Base-by-base conservation (phyloP, 2,888 invertebrate species). In the Drosophila kambysellisi region DNA sequence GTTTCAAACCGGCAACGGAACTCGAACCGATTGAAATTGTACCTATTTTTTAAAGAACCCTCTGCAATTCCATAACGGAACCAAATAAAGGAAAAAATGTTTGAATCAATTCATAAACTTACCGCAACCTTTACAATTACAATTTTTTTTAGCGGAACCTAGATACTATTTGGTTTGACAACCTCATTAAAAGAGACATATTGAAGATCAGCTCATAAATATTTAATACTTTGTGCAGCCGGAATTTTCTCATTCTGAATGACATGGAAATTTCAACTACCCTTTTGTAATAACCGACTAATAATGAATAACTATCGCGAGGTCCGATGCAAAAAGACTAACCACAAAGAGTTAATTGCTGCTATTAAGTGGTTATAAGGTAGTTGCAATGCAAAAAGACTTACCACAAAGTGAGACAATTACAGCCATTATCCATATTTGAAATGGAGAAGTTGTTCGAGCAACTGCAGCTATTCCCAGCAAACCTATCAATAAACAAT, bases 401-500 rank as follows among this genome's bases (percentile, higher is more conserved):
- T 3, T 39, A 50, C 43, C 33, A 8, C 70, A 6, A 48, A 65
- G 33, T 5, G 8, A 32, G 29, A 20, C 51, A 62, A 65, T 39
- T 65, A 12, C 52, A 29, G 57, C 56, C 29, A 63, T 62, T 64
- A 69, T n/a, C 46, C 46, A 46, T 46, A 50, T 39, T 25, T 58
- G 48, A 58, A 60, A 52, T 15, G 53, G 56, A 32, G 35, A 52
- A 56, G 35, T 70, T 39, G 48, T n/a, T 39, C 20, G 12, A 39
- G 56, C 70, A 75, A 70, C 68, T 79, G 72, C 54, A 56, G 48
- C 51, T 67, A 75, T 75, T 68, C 79, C 39, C 79, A 71, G 48
- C 43, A 68, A 50, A 30, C 33, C 63, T 52, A 78, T 75, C 60
- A 76, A 79, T 79, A 72, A 72, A 62, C 57, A 72, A 75, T 77